Conservation (phyloP, 1,140 invertebrate species). For the Reticulitermes speratus region DNA sequence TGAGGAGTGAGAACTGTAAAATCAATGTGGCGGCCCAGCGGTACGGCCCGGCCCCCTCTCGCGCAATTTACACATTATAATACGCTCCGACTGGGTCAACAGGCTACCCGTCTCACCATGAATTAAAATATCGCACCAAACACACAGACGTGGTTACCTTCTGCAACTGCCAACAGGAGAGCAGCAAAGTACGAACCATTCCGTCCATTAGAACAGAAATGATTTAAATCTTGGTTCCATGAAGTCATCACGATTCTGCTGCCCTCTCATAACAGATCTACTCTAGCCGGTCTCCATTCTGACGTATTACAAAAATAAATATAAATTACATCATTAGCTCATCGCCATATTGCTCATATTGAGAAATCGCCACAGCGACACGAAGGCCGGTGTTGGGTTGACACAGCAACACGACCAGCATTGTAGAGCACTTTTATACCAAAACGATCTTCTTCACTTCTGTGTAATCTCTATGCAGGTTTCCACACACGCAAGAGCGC, state of each 20-base stretch:
- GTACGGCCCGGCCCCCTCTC: slow-evolving; percentile 24
- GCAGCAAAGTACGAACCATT: slow-evolving; percentile 33
- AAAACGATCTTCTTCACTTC: neutral
- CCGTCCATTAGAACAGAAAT: slow-evolving; percentile 30
- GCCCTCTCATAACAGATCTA: slow-evolving; percentile 11
- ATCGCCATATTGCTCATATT: neutral
- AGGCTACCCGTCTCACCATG: slow-evolving; percentile 4
- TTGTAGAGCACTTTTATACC: neutral
- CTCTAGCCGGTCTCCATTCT: slow-evolving; percentile 8
- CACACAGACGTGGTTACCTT: slow-evolving; percentile 39
- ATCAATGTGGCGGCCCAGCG: slow-evolving; percentile 29
- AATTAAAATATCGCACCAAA: slow-evolving; percentile 35
- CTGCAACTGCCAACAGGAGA: slow-evolving; percentile 35
- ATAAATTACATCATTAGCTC: neutral
- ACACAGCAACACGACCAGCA: neutral
- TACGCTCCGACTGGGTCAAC: slow-evolving; percentile 25
- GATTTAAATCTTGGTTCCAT: slow-evolving; percentile 19
- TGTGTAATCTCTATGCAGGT: neutral
- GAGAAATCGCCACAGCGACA: neutral
- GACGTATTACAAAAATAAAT: neutral
- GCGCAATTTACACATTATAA: slow-evolving; percentile 27
- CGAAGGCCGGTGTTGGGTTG: neutral
- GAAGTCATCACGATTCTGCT: slow-evolving; percentile 10
- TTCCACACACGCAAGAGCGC: neutral
- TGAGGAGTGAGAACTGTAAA: slow-evolving; percentile 32